Evolutionary conservation across 2,888 invertebrate genomes (phyloP).

Genomic region (Sycophila texana): DNA sequence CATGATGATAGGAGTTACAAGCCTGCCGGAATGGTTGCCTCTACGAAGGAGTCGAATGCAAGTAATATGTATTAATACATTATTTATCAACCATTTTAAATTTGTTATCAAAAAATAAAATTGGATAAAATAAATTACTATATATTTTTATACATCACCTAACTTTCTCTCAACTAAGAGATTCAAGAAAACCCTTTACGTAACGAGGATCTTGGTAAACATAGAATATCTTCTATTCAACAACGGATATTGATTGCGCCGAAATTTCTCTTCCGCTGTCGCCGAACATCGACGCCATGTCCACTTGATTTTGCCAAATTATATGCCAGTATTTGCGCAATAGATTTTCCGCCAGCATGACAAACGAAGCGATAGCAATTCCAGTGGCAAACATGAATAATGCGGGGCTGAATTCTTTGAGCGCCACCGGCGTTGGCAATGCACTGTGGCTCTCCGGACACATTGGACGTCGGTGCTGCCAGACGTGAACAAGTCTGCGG

Average conservation of each 20-base stretch:
- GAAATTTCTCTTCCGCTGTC: background rate
- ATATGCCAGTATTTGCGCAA: constrained; percentile 37
- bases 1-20: background rate
- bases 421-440: constrained; percentile 63
- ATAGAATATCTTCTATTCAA: no score
- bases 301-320: background rate
- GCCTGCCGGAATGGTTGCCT: constrained; percentile 7
- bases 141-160: no score
- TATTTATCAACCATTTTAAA: no score
- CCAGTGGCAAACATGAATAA: constrained; percentile 63
- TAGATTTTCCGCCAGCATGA: constrained; percentile 61
- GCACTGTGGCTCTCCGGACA: constrained; percentile 67
- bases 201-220: no score
- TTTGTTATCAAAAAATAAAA: no score
- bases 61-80: background rate
- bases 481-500: constrained; percentile 60
- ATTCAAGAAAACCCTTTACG: no score
- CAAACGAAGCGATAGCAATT: constrained; percentile 54
- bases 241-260: background rate
- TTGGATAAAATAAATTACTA: no score
- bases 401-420: constrained; percentile 66
- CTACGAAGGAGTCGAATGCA: background rate
- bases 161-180: no score
- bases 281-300: background rate
- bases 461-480: constrained; percentile 63